Evolutionary conservation across 2,888 invertebrate genomes (phyloP), one percentile per base, ranked within the genome.

Genomic region (Aradus depressus): DNA sequence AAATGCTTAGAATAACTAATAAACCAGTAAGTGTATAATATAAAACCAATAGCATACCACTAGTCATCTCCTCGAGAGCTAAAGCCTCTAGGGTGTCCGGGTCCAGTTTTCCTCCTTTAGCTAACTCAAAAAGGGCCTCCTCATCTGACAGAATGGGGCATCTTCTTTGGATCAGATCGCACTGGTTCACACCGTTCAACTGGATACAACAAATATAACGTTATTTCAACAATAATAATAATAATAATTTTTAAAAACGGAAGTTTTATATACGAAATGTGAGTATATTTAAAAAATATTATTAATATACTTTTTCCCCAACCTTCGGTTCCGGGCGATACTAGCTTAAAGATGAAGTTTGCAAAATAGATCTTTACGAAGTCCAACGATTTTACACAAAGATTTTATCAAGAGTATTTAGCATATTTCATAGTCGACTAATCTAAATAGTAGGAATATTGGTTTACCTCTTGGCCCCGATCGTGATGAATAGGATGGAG

Each of bases 1-100:
- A n/a, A 42, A 14, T 21, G 22, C 23, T 21, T 19, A 22, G 14
- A 12, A 42, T 6, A 10, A 6, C 8, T 16, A 35, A 19, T 35
- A n/a, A 38, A 10, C 16, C n/a, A 18, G n/a, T 16, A 41, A 25
- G 25, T 25, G 21, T 35, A 38, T 12, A 44, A 51, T 37, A 44
- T 43, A 48, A 23, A 49, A 49, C n/a, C 34, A 38, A 32, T 45
- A 26, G 44, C 56, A 68, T 65, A 68, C 71, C 69, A 59, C 71
- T 69, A 41, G 70, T 66, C 45, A 71, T 67, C 60, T 74, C 74
- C 50, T 71, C 71, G 42, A 73, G 67, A 60, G 67, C 72, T 57
- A 74, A 72, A n/a, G 72, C 68, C 58, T 74, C 73, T 50, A 75
- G 65, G 51, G 67, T 67, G 58, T 68, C 67, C 35, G 41, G 45